Evolutionary conservation across 2,113 vertebrate genomes (phyloP).

Genomic region (Tachycineta bicolor): DNA sequence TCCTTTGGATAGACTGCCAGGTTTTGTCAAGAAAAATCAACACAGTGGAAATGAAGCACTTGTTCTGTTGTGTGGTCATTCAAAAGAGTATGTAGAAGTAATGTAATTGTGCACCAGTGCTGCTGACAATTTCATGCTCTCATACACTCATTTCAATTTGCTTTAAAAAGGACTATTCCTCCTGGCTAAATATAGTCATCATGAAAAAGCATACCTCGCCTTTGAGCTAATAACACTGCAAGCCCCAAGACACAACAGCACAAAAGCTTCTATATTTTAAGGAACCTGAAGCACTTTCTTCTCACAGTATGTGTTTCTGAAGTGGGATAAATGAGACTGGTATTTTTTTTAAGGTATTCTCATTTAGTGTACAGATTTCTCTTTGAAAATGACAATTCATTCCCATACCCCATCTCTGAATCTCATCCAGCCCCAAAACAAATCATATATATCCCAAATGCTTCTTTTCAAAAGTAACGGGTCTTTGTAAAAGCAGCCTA

Average conservation of each 20-base stretch:
- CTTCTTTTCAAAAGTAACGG: not conserved
- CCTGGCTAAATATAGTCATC: conserved; percentile 62
- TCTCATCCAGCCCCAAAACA: not conserved
- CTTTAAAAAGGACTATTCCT: conserved; percentile 66
- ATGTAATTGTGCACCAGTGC: conserved; percentile 42
- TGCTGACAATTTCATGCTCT: conserved; percentile 59
- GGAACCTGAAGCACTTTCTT: not conserved
- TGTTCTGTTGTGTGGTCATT: conserved; percentile 66
- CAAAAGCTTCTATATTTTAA: conserved; percentile 8
- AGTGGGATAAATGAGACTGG: not conserved
- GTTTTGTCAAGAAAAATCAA: conserved; percentile 70
- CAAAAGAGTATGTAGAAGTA: conserved; percentile 57
- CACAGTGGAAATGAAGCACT: conserved; percentile 61
- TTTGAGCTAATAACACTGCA: conserved; percentile 41
- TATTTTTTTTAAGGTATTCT: not conserved
- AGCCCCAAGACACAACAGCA: conserved; percentile 11
- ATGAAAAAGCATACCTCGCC: conserved; percentile 30
- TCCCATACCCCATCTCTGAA: not conserved
- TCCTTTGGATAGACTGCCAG: conserved; percentile 62
- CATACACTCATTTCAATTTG: conserved; percentile 60
- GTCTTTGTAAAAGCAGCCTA: not conserved
- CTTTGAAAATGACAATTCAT: not conserved
- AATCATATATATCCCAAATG: not conserved
- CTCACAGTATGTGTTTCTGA: not conserved
- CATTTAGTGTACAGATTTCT: not conserved